phyloP scores from a whole-genome alignment of 2,888 invertebrate genomes.

The Athalia cordata region DNA sequence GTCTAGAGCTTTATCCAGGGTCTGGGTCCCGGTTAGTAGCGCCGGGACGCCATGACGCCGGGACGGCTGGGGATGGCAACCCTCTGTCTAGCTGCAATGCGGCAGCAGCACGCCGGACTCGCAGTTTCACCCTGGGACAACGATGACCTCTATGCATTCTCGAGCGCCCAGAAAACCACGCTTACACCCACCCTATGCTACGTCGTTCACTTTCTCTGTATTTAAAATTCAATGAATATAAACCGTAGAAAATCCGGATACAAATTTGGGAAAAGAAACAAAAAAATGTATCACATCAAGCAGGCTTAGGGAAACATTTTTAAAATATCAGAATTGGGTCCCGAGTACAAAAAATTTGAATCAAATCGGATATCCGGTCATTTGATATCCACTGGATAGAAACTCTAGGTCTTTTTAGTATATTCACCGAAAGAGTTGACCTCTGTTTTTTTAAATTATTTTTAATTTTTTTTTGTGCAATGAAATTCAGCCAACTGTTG shows the following conservation, averaged over 20 bases:
- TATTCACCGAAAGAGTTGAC: too few relatives aligned
- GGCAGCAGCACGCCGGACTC: conserved; percentile 62
- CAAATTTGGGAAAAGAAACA: too few relatives aligned
- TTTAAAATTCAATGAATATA: not conserved
- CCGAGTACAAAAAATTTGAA: too few relatives aligned
- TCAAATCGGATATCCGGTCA: too few relatives aligned
- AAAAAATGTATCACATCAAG: too few relatives aligned
- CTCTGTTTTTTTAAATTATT: too few relatives aligned
- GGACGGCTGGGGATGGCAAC: conserved; percentile 29
- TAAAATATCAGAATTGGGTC: too few relatives aligned
- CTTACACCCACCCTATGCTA: not conserved
- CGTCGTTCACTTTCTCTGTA: not conserved
- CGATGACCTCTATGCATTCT: conserved; percentile 51
- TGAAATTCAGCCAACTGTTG: not conserved
- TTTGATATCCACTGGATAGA: too few relatives aligned
- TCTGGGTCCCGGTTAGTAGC: conserved; percentile 20
- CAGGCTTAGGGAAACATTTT: too few relatives aligned
- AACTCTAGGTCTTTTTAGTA: too few relatives aligned
- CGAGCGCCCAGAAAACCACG: conserved; percentile 16
- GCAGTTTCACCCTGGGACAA: conserved; percentile 49
- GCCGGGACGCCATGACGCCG: conserved; percentile 21
- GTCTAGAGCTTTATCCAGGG: too few relatives aligned
- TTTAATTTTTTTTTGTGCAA: not conserved
- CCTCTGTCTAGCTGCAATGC: conserved; percentile 61
- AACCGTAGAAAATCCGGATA: too few relatives aligned